Conservation (phyloP, 2,797 vertebrate genomes). For the Tinamus major region DNA sequence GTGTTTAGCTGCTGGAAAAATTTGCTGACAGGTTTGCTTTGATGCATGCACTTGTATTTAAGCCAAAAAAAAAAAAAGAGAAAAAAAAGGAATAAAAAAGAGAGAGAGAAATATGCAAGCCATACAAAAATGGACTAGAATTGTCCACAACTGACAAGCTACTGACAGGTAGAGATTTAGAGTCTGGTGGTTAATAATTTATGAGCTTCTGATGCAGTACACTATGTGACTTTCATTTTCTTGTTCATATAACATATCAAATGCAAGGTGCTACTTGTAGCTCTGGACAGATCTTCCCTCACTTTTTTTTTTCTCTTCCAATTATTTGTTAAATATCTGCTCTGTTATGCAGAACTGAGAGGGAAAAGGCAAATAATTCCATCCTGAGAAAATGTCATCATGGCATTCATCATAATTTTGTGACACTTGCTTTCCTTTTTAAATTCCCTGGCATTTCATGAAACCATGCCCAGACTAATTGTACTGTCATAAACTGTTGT, state of each 20-base stretch:
- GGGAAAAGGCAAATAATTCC: not conserved
- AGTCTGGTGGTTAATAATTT: constrained; percentile 29
- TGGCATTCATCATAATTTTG: constrained; percentile 29
- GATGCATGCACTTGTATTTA: not conserved
- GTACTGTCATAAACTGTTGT: constrained; percentile 20
- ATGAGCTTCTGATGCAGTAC: constrained; percentile 13
- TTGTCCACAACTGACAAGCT: constrained; percentile 21
- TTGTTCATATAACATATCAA: not conserved
- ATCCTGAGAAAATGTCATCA: constrained; percentile 24
- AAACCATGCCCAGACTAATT: constrained; percentile 22
- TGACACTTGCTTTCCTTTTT: constrained; percentile 49
- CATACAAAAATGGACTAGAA: not conserved
- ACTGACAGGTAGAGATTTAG: constrained; percentile 17
- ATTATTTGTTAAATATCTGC: not conserved
- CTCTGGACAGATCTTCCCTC: not conserved
- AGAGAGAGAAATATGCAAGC: constrained; percentile 4
- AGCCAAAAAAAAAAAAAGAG: not conserved
- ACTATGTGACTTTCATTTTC: constrained; percentile 21
- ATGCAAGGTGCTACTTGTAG: not conserved
- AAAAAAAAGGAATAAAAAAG: not conserved
- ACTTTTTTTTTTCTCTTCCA: not conserved
- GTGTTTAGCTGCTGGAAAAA: constrained; percentile 46
- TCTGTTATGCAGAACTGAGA: not conserved
- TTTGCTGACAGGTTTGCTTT: constrained; percentile 45
- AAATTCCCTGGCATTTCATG: constrained; percentile 42